Evolutionary conservation across 1,140 invertebrate genomes (phyloP).

Genomic region (Antheraea pernyi): DNA sequence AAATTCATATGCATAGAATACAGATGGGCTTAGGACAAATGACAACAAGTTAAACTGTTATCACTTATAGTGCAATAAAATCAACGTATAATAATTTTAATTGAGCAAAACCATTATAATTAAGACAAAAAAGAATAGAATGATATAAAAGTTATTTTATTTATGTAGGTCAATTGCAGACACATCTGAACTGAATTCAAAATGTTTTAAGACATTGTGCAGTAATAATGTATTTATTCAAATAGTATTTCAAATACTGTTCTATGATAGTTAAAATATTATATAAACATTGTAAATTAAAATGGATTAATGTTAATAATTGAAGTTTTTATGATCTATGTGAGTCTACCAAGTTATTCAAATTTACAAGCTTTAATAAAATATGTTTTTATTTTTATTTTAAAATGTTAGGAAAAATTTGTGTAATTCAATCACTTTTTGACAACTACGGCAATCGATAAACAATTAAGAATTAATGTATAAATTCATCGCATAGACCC

Average conservation of each 20-base stretch:
- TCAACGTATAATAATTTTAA: neutral
- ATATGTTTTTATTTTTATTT: too few relatives aligned
- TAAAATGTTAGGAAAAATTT: too few relatives aligned
- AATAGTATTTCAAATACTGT: too few relatives aligned
- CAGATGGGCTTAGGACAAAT: slow-evolving; percentile 87
- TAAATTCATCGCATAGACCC: too few relatives aligned
- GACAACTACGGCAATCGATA: too few relatives aligned
- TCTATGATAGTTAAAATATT: too few relatives aligned
- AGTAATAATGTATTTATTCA: too few relatives aligned
- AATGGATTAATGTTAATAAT: neutral
- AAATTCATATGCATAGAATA: slow-evolving; percentile 96
- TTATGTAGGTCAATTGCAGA: neutral
- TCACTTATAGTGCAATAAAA: slow-evolving; percentile 7
- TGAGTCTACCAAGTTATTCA: neutral
- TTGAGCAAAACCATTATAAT: neutral
- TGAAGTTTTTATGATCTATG: neutral
- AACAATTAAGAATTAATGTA: too few relatives aligned
- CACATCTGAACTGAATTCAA: neutral
- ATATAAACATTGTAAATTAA: neutral
- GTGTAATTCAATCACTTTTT: too few relatives aligned
- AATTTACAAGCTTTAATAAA: too few relatives aligned
- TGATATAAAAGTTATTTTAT: neutral
- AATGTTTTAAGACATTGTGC: too few relatives aligned
- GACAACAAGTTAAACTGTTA: slow-evolving; percentile 4
- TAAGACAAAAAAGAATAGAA: slow-evolving; percentile 4